Percentiles rank a stretch among this genome's conserved stretches.
Evolutionary conservation across 2,113 vertebrate genomes (phyloP).

Genomic region (Sebastes schlegelii): DNA sequence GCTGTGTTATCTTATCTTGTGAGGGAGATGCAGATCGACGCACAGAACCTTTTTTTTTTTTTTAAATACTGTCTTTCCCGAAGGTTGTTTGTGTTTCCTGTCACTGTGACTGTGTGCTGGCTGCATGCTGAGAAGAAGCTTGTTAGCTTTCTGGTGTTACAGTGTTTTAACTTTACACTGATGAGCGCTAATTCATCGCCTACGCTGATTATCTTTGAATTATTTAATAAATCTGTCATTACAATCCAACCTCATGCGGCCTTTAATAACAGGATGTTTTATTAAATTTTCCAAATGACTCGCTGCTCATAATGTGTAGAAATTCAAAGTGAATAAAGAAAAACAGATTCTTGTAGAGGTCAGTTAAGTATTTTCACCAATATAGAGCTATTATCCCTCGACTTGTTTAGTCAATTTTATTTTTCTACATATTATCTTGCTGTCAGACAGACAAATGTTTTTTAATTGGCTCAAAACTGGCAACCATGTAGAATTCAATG

Average conservation of each 20-base stretch:
- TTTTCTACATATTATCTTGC: neutral
- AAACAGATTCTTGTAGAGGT: conserved; percentile 2
- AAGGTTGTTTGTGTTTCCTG: conserved; percentile 62
- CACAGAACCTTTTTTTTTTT: conserved; percentile 18
- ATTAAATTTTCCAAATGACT: conserved; percentile 32
- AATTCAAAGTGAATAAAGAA: conserved; percentile 14
- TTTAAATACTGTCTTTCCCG: conserved; percentile 25
- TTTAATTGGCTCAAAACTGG: neutral
- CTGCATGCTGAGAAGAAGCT: conserved; percentile 52
- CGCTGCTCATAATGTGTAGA: neutral
- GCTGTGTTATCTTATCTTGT: neutral
- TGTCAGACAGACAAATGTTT: neutral
- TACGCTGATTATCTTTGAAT: conserved; percentile 45
- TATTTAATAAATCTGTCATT: conserved; percentile 52
- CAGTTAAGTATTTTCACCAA: conserved; percentile 13
- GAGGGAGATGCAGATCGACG: conserved; percentile 38
- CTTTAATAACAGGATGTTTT: conserved; percentile 39
- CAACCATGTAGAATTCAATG: neutral
- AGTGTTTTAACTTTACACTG: conserved; percentile 41
- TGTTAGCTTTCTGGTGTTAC: conserved; percentile 43
- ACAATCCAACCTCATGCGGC: conserved; percentile 7
- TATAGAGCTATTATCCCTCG: neutral
- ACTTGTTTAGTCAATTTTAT: neutral
- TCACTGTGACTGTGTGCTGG: conserved; percentile 32
- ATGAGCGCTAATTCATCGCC: conserved; percentile 38